Evolutionary conservation across 2,888 invertebrate species (phyloP).

Genomic region (Mesochorus sp.): DNA sequence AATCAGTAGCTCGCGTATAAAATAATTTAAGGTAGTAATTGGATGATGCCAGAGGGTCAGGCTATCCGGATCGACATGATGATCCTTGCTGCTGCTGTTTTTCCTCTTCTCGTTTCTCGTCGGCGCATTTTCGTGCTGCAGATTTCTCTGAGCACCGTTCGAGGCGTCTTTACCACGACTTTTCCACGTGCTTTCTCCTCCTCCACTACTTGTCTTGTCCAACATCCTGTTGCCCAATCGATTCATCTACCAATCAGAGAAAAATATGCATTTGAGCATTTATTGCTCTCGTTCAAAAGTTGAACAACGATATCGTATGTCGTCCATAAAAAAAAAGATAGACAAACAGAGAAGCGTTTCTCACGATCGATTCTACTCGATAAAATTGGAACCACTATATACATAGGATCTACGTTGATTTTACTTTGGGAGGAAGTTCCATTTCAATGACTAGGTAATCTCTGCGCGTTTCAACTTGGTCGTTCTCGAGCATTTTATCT

Average conservation of each 20-base stretch:
- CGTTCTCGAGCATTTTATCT: slow-evolving; percentile 42
- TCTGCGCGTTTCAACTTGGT: slow-evolving; percentile 53
- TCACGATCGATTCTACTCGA: slow-evolving; percentile 17
- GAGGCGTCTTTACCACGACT: slow-evolving; percentile 68
- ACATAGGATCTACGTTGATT: slow-evolving; percentile 65
- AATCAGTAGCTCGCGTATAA: slow-evolving; percentile 78
- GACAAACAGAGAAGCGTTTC: too few species aligned
- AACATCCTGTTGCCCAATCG: slow-evolving; percentile 75
- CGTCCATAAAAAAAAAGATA: neutral
- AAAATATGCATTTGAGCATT: slow-evolving; percentile 10
- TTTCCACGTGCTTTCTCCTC: slow-evolving; percentile 75
- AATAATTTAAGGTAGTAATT: slow-evolving; percentile 78
- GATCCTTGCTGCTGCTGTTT: slow-evolving; percentile 55
- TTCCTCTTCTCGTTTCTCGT: slow-evolving; percentile 50
- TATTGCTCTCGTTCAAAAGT: neutral
- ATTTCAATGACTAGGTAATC: slow-evolving; percentile 73
- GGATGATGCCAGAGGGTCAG: slow-evolving; percentile 80
- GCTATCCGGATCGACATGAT: slow-evolving; percentile 75
- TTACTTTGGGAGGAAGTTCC: slow-evolving; percentile 71
- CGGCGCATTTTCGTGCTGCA: slow-evolving; percentile 51
- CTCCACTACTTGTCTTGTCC: slow-evolving; percentile 69
- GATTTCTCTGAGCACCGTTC: slow-evolving; percentile 71
- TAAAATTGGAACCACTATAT: slow-evolving; percentile 24
- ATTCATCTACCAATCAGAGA: slow-evolving; percentile 72
- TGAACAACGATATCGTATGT: neutral